phyloP scores from a whole-genome alignment of 2,113 vertebrate species.

The Larimichthys crocea region DNA sequence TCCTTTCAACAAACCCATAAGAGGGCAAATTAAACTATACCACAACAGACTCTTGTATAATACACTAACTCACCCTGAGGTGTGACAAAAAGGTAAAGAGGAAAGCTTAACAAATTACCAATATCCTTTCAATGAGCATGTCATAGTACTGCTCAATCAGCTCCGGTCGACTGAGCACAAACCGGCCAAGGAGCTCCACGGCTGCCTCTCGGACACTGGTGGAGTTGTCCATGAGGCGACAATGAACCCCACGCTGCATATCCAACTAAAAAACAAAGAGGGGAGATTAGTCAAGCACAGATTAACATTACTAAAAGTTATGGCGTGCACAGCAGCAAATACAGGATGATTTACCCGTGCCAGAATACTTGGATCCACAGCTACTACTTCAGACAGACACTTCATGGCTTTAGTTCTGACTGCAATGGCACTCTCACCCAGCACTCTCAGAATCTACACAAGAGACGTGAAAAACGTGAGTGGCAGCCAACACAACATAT shows the following conservation, averaged over 20 bases:
- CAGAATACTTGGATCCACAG: constrained; percentile 98
- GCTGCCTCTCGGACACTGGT: constrained; percentile 97
- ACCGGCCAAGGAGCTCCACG: constrained; percentile 95
- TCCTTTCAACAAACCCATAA: background rate
- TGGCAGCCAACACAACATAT: background rate
- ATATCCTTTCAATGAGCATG: constrained; percentile 93
- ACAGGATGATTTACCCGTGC: constrained; percentile 86
- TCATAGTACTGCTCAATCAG: constrained; percentile 99
- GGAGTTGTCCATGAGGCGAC: constrained; percentile 98
- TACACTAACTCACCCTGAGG: background rate
- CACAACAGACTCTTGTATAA: background rate
- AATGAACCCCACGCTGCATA: constrained; percentile 98
- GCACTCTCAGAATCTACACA: constrained; percentile 94
- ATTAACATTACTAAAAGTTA: background rate
- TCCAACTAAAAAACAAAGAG: constrained; percentile 85
- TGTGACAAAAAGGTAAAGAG: background rate
- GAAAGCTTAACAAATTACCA: constrained; percentile 67
- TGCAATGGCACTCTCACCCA: constrained; percentile 98
- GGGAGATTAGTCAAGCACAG: background rate
- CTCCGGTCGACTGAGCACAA: constrained; percentile 96
- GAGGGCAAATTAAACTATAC: background rate
- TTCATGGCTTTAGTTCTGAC: constrained; percentile 99
- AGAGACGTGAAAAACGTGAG: background rate
- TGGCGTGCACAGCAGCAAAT: background rate
- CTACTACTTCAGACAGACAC: constrained; percentile 98